phyloP scores from a whole-genome alignment of 35 echinoderm and acorn worm species.

The Apostichopus californicus region DNA sequence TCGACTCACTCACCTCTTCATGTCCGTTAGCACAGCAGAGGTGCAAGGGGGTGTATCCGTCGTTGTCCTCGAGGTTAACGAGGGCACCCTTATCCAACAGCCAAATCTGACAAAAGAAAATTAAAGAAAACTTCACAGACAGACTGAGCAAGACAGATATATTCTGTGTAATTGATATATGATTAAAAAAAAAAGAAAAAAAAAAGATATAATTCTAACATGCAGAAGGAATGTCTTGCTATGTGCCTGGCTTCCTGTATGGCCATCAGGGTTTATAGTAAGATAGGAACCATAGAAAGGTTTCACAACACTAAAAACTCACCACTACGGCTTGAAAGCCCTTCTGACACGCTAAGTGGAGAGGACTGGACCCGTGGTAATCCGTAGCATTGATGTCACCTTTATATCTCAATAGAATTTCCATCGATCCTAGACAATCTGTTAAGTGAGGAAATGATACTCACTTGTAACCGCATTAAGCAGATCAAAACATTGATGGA shows the following conservation, averaged over 20 bases:
- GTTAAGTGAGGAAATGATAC: not conserved
- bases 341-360: slow-evolving; percentile 94
- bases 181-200: too few species aligned
- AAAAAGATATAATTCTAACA: too few species aligned
- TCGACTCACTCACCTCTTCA: slow-evolving; percentile 77
- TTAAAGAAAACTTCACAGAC: too few species aligned
- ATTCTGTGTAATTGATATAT: too few species aligned
- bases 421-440: slow-evolving; percentile 70
- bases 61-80: slow-evolving; percentile 88
- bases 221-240: too few species aligned
- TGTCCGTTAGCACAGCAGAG: slow-evolving; percentile 97
- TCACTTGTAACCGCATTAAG: not conserved
- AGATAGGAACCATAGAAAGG: not conserved
- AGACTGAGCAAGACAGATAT: too few species aligned
- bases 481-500: not conserved
- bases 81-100: slow-evolving; percentile 78
- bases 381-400: slow-evolving; percentile 89
- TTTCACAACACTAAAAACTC: not conserved
- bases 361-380: slow-evolving; percentile 93
- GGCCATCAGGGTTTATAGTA: not conserved
- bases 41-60: slow-evolving; percentile 94
- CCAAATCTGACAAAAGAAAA: slow-evolving; percentile 58
- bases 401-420: slow-evolving; percentile 57
- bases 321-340: slow-evolving; percentile 77
- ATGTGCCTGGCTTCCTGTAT: too few species aligned